Conservation (phyloP, 2,113 vertebrate species). For the Capreolus pygargus region DNA sequence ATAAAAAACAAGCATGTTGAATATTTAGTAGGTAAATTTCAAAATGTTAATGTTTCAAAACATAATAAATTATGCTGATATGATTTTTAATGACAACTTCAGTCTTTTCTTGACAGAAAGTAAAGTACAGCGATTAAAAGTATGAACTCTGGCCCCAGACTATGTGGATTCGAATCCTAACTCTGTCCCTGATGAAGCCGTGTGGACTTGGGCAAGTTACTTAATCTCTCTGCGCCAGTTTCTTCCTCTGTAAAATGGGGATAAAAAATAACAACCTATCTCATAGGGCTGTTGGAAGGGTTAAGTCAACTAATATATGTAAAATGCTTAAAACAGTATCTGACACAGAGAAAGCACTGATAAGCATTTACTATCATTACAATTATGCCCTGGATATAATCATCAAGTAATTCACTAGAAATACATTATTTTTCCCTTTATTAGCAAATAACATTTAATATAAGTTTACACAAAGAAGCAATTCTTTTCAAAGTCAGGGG, state of each 20-base stretch:
- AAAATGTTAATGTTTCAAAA: constrained; percentile 28
- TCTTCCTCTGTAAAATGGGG: background rate
- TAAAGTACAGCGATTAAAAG: background rate
- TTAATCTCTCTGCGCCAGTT: background rate
- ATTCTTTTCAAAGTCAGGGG: background rate
- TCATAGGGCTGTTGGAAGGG: background rate
- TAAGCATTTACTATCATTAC: background rate
- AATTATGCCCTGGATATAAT: background rate
- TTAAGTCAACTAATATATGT: background rate
- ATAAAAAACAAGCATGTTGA: constrained; percentile 63
- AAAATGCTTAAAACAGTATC: background rate
- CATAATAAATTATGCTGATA: background rate
- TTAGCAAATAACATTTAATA: background rate
- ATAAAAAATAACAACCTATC: background rate
- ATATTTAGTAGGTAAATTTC: constrained; percentile 61
- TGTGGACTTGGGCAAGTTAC: background rate
- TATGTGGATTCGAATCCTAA: background rate
- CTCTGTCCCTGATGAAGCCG: background rate
- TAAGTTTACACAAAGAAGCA: background rate
- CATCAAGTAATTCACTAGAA: background rate
- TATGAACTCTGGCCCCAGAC: background rate
- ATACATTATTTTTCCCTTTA: background rate
- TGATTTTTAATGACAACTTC: constrained; percentile 47
- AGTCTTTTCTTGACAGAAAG: constrained; percentile 15
- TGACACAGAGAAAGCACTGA: background rate